Percentiles rank a stretch among this genome's conserved stretches.
These are phyloP conservation scores for Ctenoplectra terminalis DNA, from an alignment of 1,140 invertebrate species.

Conservation along the genomic window DNA sequence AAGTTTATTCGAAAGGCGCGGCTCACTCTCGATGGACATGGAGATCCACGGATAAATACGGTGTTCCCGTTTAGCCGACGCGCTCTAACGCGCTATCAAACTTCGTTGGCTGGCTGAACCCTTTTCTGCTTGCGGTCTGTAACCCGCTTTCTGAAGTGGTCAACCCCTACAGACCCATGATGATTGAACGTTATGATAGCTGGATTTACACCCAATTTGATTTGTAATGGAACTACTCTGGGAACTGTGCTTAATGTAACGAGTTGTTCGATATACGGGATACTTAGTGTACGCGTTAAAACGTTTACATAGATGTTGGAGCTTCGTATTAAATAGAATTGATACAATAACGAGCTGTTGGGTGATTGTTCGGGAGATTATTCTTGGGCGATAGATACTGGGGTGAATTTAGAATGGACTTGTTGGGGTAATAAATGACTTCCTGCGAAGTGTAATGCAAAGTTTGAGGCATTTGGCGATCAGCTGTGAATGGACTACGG, in stretches of 20 bases:
- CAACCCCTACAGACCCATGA: background rate
- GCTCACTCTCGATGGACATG: conserved; percentile 23
- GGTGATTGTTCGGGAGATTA: background rate
- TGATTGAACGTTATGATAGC: background rate
- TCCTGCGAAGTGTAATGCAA: no score
- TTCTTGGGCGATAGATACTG: no score
- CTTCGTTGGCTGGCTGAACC: background rate
- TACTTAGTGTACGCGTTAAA: background rate
- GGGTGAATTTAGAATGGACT: no score
- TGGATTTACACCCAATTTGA: conserved; percentile 3
- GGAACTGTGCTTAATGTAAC: background rate
- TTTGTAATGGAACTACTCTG: background rate
- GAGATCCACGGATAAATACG: conserved; percentile 39
- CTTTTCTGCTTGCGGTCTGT: background rate
- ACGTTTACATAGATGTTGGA: background rate
- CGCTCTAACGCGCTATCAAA: background rate
- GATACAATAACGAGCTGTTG: background rate
- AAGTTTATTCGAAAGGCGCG: conserved; percentile 75
- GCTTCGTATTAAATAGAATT: background rate
- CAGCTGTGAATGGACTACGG: no score
- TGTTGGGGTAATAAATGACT: no score
- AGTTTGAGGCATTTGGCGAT: no score
- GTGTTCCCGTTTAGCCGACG: background rate
- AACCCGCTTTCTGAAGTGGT: background rate
- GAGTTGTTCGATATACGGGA: background rate